Evolutionary conservation across 1,140 invertebrate species (phyloP).

Genomic region (Pemphigus obesinymphae): DNA sequence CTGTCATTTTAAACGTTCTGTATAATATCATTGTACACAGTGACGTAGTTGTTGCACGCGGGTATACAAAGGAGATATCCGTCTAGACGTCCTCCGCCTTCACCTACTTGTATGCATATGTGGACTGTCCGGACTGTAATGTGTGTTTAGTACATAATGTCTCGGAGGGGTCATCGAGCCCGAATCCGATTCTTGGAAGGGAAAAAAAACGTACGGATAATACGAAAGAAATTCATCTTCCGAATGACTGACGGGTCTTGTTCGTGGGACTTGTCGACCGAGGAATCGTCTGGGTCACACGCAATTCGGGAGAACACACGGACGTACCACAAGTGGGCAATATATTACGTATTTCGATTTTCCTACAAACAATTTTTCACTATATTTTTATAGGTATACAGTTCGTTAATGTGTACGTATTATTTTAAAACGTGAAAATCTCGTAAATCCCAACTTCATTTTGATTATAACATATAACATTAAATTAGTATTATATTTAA

Average conservation of each 20-base stretch:
- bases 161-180: slow-evolving; percentile 21
- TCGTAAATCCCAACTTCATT: no score
- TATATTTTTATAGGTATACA: no score
- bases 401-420: background rate
- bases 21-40: background rate
- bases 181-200: background rate
- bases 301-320: background rate
- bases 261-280: slow-evolving; percentile 17
- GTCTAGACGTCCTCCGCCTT: slow-evolving; percentile 34
- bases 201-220: background rate
- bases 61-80: slow-evolving; percentile 1
- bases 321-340: background rate
- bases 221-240: slow-evolving; percentile 14
- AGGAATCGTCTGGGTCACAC: slow-evolving; percentile 29
- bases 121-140: background rate
- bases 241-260: slow-evolving; percentile 15
- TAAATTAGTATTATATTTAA: no score
- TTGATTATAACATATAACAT: no score
- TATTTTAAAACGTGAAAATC: no score
- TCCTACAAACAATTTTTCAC: no score
- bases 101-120: slow-evolving; percentile 6
- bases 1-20: background rate
- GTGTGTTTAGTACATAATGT: background rate
- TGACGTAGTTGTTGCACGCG: background rate
- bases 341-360: slow-evolving; percentile 25